A percentile compares a stretch with the other conserved stretches of the same genome.
These are phyloP conservation scores for Thymallus thymallus DNA, from an alignment of 2,113 vertebrate species.

Conservation along the genomic window DNA sequence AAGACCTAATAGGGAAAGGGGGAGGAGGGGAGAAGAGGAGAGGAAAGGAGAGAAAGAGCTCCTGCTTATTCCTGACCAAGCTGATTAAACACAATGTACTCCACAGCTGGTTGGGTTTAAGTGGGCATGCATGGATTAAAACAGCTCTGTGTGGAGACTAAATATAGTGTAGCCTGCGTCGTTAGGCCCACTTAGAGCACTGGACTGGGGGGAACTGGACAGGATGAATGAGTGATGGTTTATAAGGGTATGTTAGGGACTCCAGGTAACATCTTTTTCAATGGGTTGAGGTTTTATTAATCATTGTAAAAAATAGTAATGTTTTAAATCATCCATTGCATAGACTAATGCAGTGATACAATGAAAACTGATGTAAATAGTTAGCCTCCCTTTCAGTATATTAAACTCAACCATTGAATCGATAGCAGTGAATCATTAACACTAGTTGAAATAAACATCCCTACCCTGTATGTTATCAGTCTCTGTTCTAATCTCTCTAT, in stretches of 20 bases:
- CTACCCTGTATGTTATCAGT: not conserved
- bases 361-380: not conserved
- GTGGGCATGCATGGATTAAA: not conserved
- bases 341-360: not conserved
- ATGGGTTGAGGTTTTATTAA: not conserved
- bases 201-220: not conserved
- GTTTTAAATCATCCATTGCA: not conserved
- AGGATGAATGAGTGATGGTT: not conserved
- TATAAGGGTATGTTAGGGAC: not conserved
- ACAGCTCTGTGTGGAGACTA: not conserved
- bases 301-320: not conserved
- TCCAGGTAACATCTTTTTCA: no score
- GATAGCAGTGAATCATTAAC: not conserved
- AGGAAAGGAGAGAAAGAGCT: constrained; percentile 9
- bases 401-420: not conserved
- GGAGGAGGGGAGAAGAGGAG: constrained; percentile 31
- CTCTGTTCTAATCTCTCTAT: not conserved
- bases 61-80: no score
- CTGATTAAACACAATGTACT: no score
- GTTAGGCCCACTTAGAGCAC: not conserved
- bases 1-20: constrained; percentile 52
- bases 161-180: not conserved
- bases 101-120: not conserved
- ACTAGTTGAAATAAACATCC: not conserved
- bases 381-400: not conserved